Evolutionary conservation across 2,888 invertebrate genomes (phyloP), one percentile per base, ranked within the genome.

Genomic region (Tanypteryx hageni): DNA sequence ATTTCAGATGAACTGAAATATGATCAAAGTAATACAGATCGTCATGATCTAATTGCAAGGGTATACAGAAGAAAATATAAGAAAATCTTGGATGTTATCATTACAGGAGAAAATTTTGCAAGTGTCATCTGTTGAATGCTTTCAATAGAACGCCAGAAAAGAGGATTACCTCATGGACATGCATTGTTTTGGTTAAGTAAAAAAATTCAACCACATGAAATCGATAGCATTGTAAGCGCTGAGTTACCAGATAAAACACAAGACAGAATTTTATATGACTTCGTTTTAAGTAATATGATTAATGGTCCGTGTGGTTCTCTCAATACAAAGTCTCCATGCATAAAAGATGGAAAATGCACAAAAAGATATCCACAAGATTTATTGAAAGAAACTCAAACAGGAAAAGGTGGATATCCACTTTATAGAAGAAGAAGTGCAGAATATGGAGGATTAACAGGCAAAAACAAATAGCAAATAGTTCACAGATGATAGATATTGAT

Each of bases 131-230:
- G n/a, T n/a, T n/a, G n/a, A n/a, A 86, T 86, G 89, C 27, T 92
- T 94, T n/a, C 94, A 8, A 68, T 94, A 56, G 94, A 94, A 93
- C 94, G 94, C 94, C 94, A 94, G 93, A 93, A 94, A 92, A 92
- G 94, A 93, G 94, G 94, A 57, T 93, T 94, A 84, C 94, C 94
- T 92, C 94, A 94, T 93, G 94, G 94, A 76, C 94, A 92, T 86
- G 64, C 92, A 86, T 82, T 59, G 27, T 10, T 86, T 58, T 86
- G 59, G 86, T n/a, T 61, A 14, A 27, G 58, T 9, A 18, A 59
- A 86, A 86, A 27, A 22, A 86, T 86, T 57, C 56, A 18, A 85
- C 58, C 85, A 85, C 22, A 85, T 58, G n/a, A n/a, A 58, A 85
- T 61, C 27, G 86, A 85, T 85, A 59, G 22, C 13, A 59, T 85